These are phyloP conservation scores for Australoheros facetus DNA, from an alignment of 2,797 vertebrate genomes.

Conservation along the genomic window DNA sequence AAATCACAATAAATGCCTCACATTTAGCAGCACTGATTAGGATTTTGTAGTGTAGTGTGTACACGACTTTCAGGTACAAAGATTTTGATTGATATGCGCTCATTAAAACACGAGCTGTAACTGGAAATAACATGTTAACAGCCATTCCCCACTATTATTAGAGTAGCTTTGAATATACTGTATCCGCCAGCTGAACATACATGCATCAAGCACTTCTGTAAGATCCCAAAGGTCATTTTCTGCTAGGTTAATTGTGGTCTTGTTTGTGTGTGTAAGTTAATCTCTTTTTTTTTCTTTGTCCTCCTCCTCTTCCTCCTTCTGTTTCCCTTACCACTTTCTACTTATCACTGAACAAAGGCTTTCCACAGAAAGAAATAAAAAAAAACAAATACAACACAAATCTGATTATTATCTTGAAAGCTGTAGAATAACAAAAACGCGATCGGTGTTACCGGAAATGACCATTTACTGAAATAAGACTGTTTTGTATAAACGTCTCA, in stretches of 20 bases:
- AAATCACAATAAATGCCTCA: slow-evolving; percentile 20
- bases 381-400: slow-evolving; percentile 1
- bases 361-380: slow-evolving; percentile 14
- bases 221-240: slow-evolving; percentile 2
- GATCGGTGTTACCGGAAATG: slow-evolving; percentile 37
- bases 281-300: neutral
- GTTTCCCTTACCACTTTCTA: slow-evolving; percentile 1
- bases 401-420: slow-evolving; percentile 34
- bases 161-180: slow-evolving; percentile 4
- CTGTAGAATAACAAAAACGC: slow-evolving; percentile 30
- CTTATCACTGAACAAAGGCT: slow-evolving; percentile 13
- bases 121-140: slow-evolving; percentile 19
- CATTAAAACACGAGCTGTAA: slow-evolving; percentile 17
- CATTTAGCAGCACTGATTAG: neutral
- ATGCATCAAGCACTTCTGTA: neutral
- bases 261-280: neutral
- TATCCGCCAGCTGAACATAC: slow-evolving; percentile 11
- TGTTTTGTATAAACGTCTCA: slow-evolving; percentile 35
- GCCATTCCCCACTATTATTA: slow-evolving; percentile 6
- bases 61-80: neutral
- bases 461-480: slow-evolving; percentile 44
- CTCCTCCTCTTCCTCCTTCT: neutral
- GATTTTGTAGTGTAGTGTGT: neutral
- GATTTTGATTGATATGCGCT: neutral
- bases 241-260: neutral